Conservation (phyloP, 2,888 invertebrate species). For the Sarcophaga subvicina region DNA sequence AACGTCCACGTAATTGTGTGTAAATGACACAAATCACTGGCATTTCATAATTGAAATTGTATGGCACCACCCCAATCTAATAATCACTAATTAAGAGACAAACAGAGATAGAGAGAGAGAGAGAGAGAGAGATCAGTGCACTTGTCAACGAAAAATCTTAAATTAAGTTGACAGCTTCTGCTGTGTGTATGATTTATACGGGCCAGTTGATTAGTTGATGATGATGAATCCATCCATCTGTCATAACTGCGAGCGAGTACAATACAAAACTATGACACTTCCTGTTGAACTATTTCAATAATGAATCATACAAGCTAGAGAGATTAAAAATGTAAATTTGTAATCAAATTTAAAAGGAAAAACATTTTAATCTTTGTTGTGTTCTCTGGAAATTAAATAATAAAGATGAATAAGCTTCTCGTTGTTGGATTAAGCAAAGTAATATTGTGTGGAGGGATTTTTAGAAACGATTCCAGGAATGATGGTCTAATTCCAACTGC, state of each 20-base stretch:
- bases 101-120: no score
- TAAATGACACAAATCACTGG: background rate
- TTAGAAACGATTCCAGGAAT: no score
- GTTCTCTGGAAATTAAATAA: no score
- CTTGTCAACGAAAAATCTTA: background rate
- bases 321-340: background rate
- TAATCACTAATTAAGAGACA: background rate
- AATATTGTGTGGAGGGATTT: no score
- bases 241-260: no score
- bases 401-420: no score
- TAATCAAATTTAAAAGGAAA: background rate
- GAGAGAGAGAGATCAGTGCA: background rate
- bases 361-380: background rate
- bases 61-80: background rate
- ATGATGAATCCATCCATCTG: background rate
- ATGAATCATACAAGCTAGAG: conserved; percentile 16
- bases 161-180: background rate
- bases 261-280: conserved; percentile 33
- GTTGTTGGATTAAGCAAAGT: no score
- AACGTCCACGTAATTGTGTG: background rate
- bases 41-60: background rate
- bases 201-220: background rate
- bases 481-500: no score
- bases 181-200: background rate
- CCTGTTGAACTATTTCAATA: conserved; percentile 49